Evolutionary conservation across 2,888 invertebrate species (phyloP).

Genomic region (Coelopa pilipes): DNA sequence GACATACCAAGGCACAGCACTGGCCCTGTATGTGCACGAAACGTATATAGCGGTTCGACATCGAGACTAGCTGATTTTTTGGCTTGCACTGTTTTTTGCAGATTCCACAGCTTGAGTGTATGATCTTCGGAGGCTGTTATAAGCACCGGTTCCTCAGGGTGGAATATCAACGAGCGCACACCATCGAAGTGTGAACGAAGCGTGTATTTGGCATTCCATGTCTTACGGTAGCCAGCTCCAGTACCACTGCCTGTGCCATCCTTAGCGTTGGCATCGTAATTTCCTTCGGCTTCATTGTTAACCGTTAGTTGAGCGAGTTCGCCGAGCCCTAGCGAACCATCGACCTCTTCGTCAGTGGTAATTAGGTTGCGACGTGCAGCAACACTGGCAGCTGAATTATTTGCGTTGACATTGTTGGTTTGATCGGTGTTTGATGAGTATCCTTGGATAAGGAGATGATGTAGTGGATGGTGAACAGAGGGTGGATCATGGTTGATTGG

Average conservation of each 20-base stretch:
- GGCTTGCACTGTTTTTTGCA: slow-evolving; percentile 96
- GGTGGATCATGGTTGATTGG: neutral
- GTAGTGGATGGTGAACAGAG: neutral
- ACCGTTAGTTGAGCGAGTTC: slow-evolving; percentile 97
- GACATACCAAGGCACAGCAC: slow-evolving; percentile 96
- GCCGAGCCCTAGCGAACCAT: slow-evolving; percentile 86
- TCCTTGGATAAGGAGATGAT: slow-evolving; percentile 44
- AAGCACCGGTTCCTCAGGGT: slow-evolving; percentile 94
- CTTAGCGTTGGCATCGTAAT: slow-evolving; percentile 88
- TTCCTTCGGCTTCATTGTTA: slow-evolving; percentile 95
- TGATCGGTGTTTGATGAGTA: slow-evolving; percentile 50
- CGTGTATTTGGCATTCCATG: slow-evolving; percentile 97
- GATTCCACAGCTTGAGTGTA: slow-evolving; percentile 98
- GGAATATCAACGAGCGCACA: slow-evolving; percentile 89
- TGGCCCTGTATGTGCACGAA: slow-evolving; percentile 94
- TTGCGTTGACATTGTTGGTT: slow-evolving; percentile 46
- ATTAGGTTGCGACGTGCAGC: slow-evolving; percentile 53
- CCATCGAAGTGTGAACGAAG: slow-evolving; percentile 94
- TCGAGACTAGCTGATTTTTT: slow-evolving; percentile 97
- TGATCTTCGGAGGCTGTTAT: slow-evolving; percentile 99
- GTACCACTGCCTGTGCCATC: slow-evolving; percentile 60
- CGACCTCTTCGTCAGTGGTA: slow-evolving; percentile 71
- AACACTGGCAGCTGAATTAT: slow-evolving; percentile 48
- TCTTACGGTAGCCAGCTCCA: slow-evolving; percentile 85
- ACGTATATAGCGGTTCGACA: slow-evolving; percentile 98